Percentiles rank a stretch among this genome's conserved stretches.
phyloP scores from a whole-genome alignment of 2,797 vertebrate genomes.

The Loris lydekkerianus region DNA sequence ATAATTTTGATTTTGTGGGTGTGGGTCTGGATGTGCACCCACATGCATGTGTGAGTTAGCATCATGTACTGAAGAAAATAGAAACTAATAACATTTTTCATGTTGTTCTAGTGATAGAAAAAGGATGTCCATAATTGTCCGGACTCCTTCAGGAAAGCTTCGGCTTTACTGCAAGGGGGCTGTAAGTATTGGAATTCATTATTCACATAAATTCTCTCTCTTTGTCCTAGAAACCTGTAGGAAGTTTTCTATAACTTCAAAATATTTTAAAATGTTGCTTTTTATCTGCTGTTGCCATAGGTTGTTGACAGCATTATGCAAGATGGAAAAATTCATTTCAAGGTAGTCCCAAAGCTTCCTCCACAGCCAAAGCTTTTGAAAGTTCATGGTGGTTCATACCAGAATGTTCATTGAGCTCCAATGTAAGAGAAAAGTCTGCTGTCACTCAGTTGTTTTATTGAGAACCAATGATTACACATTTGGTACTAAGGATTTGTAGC shows the following conservation, averaged over 20 bases:
- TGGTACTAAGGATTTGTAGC: not conserved
- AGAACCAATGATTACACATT: not conserved
- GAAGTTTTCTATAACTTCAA: not conserved
- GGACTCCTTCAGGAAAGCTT: slow-evolving; percentile 93
- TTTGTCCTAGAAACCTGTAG: not conserved
- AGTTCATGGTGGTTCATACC: not conserved
- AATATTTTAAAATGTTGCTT: not conserved
- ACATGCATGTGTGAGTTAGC: slow-evolving; percentile 13
- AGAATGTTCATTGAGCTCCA: not conserved
- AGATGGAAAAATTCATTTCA: not conserved
- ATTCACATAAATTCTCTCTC: not conserved
- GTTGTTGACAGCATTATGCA: not conserved
- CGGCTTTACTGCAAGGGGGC: slow-evolving; percentile 98
- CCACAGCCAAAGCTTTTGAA: not conserved
- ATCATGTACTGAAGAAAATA: slow-evolving; percentile 32
- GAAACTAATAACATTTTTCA: slow-evolving; percentile 29
- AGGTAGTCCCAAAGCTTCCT: not conserved
- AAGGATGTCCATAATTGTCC: slow-evolving; percentile 97
- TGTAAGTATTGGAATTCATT: slow-evolving; percentile 89
- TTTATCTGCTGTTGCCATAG: not conserved
- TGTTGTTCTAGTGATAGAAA: slow-evolving; percentile 93
- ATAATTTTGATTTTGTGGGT: not conserved
- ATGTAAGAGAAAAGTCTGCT: not conserved
- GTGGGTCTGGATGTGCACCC: not conserved
- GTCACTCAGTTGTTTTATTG: not conserved